phyloP scores from a whole-genome alignment of 2,797 vertebrate species.

The Poeciliopsis presidionis region DNA sequence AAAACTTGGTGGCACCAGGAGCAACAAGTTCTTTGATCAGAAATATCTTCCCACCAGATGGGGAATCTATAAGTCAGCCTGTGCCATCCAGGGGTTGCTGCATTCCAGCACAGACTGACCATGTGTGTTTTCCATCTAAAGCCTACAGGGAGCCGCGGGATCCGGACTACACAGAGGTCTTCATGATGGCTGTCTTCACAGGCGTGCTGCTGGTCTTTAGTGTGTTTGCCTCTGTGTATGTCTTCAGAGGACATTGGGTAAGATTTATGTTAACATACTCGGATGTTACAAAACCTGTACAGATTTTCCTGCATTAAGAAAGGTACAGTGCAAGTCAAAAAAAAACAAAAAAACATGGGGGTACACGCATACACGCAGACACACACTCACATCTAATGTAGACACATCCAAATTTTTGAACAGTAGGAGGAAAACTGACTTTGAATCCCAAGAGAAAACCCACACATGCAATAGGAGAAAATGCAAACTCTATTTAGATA shows the following conservation, averaged over 20 bases:
- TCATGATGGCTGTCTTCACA: conserved; percentile 29
- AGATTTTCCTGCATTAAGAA: background rate
- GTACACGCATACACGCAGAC: background rate
- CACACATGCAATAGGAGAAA: background rate
- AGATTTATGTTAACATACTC: conserved; percentile 34
- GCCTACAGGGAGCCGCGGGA: conserved; percentile 10
- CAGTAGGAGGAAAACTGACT: background rate
- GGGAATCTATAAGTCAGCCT: conserved; percentile 9
- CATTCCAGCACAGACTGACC: conserved; percentile 18
- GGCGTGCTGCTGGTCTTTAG: conserved; percentile 72
- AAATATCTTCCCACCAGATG: conserved; percentile 8
- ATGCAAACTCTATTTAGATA: background rate
- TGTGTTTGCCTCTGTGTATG: conserved; percentile 63
- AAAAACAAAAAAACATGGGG: background rate
- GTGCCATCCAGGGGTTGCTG: conserved; percentile 11
- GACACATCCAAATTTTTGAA: background rate
- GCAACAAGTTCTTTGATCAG: background rate
- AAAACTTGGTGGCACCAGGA: background rate
- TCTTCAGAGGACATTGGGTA: conserved; percentile 76
- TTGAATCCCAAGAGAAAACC: background rate
- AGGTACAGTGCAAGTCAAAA: background rate
- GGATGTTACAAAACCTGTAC: background rate
- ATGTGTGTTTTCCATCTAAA: conserved; percentile 60
- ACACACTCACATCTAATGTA: background rate
- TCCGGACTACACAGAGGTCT: background rate